Base-by-base conservation (phyloP, 2,888 invertebrate species). In the Branchinecta sandiegonensis region DNA sequence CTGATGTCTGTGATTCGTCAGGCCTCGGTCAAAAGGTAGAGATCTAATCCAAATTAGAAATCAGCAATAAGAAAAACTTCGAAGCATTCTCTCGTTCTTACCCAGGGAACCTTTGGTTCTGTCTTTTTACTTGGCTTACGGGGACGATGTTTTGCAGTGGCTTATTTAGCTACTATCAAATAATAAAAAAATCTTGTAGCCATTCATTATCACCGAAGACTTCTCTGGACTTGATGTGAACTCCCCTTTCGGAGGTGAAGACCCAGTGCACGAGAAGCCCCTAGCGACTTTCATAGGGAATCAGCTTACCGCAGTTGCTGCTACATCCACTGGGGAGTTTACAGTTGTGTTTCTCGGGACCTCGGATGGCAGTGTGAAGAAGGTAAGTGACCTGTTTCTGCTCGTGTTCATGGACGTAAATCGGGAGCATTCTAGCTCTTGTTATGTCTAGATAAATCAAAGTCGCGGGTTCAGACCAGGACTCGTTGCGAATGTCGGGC, bases 341-440 rank as follows among this genome's bases (percentile, higher is more conserved):
- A 96, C 96, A n/a, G 95, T 97, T 65, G 96, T 94, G 67, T 96
- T 97, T 79, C 86, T 95, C 71, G 97, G 97, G 63, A 96, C 96
- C 13, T 83, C 85, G 70, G 83, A 87, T 74, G 97, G 97, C 65
- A 90, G 91, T 77, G 82, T 97, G 70, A 92, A 94, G 79, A 97
- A 97, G 85, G 88, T 87, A 77, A 13, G 50, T 64, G 9, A 8
- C 11, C 23, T 56, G n/a, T 10, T 56, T 56, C 6, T 6, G 37
- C 37, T 37, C 23, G 23, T 23, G 23, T 4, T 23, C 23, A 23
- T 3, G 23, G 23, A 23, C 4, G 23, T 23, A 23, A 23, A 4
- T 23, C 23, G 23, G 23, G 23, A 23, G 4, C 23, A 23, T 23
- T 23, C 23, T 23, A 23, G 23, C 23, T 23, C 23, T 23, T 23